A percentile compares a stretch with the other conserved stretches of the same genome.
phyloP scores from a whole-genome alignment of 2,797 vertebrate genomes.

The Cirrhinus mrigala region DNA sequence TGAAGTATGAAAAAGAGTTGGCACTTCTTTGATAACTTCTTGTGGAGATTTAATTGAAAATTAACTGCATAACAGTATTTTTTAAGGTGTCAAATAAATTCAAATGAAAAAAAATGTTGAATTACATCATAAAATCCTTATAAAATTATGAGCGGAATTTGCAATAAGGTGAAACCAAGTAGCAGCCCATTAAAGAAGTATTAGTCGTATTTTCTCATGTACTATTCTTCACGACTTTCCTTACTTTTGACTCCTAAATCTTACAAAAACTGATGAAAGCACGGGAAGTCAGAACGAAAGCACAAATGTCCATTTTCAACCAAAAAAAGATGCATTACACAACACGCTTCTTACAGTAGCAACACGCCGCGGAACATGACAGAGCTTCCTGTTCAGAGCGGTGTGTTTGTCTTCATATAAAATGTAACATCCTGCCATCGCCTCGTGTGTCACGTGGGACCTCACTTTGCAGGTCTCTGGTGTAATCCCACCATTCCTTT shows the following conservation, averaged over 20 bases:
- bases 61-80: conserved; percentile 22
- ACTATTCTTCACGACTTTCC: conserved; percentile 32
- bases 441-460: conserved; percentile 49
- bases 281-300: conserved; percentile 8
- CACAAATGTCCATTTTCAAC: conserved; percentile 18
- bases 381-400: conserved; percentile 41
- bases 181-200: conserved; percentile 45
- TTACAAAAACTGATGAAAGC: conserved; percentile 44
- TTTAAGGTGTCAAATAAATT: conserved; percentile 39
- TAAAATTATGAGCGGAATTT: conserved; percentile 45
- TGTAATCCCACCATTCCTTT: conserved; percentile 51
- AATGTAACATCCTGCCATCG: conserved; percentile 48
- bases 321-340: background rate
- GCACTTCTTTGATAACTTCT: background rate
- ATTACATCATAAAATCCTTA: conserved; percentile 49
- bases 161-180: conserved; percentile 51
- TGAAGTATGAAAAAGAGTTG: background rate
- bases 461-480: conserved; percentile 54
- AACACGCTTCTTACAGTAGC: conserved; percentile 15
- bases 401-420: conserved; percentile 54
- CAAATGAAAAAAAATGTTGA: conserved; percentile 21
- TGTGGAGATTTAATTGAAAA: conserved; percentile 24
- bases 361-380: conserved; percentile 4
- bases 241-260: conserved; percentile 46
- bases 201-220: conserved; percentile 48